These are phyloP conservation scores for Lysandra coridon DNA, from an alignment of 2,888 invertebrate genomes.

Conservation along the genomic window DNA sequence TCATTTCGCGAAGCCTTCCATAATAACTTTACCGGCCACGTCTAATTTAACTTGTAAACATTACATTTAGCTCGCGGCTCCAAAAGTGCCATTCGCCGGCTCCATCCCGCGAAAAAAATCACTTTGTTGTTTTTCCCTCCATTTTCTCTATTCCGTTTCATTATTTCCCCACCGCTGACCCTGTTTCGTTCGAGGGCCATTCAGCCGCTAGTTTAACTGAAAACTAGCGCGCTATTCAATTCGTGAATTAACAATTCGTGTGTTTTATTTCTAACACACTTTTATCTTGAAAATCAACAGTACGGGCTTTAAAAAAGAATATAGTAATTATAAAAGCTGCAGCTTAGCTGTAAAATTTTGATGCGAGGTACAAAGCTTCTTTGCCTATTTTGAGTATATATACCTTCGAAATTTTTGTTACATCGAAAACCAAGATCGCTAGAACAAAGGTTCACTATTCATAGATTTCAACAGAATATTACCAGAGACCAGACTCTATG, in stretches of 20 bases:
- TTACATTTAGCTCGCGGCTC: conserved; percentile 57
- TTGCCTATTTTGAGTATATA: too few relatives aligned
- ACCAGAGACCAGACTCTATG: too few relatives aligned
- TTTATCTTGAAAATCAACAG: conserved; percentile 1
- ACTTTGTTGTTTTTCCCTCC: conserved; percentile 48
- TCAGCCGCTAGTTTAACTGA: conserved; percentile 25
- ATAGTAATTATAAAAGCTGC: neutral
- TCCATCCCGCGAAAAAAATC: conserved; percentile 22
- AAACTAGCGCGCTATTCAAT: conserved; percentile 22
- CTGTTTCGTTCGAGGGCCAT: conserved; percentile 45
- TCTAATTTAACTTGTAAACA: conserved; percentile 77
- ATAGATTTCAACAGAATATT: too few relatives aligned
- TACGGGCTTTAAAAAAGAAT: neutral
- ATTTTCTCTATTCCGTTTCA: conserved; percentile 48
- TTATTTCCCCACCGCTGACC: conserved; percentile 60
- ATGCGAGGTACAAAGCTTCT: neutral
- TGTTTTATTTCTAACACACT: conserved; percentile 16
- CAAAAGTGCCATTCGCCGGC: conserved; percentile 29
- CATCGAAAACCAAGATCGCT: too few relatives aligned
- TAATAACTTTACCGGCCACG: conserved; percentile 64
- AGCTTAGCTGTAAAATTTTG: neutral
- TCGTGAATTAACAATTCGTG: conserved; percentile 24
- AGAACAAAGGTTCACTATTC: too few relatives aligned
- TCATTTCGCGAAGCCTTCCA: neutral
- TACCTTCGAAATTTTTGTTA: too few relatives aligned